phyloP scores from a whole-genome alignment of 2,888 invertebrate species.

The Carpatolechia fugitivella region DNA sequence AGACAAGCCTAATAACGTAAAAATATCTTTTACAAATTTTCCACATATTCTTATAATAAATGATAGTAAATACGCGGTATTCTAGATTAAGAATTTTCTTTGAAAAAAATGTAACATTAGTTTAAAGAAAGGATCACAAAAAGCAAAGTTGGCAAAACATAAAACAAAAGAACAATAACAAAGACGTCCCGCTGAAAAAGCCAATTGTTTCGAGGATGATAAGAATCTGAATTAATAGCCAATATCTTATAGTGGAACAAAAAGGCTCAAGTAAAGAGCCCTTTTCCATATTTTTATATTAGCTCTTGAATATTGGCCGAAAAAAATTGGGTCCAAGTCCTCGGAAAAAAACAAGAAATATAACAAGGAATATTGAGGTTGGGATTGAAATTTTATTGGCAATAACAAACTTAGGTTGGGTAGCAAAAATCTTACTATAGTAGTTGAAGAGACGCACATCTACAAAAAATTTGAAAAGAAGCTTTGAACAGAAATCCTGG shows the following conservation, averaged over 20 bases:
- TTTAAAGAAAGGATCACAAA: background rate
- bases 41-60: too few species aligned
- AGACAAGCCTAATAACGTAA: background rate
- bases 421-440: conserved; percentile 9
- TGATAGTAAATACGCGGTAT: too few species aligned
- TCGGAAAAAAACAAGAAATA: conserved; percentile 42
- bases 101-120: background rate
- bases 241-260: conserved; percentile 43
- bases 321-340: conserved; percentile 40
- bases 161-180: background rate
- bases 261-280: conserved; percentile 31
- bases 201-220: conserved; percentile 19
- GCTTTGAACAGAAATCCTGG: too few species aligned
- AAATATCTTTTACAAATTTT: too few species aligned
- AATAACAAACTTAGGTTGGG: conserved; percentile 17
- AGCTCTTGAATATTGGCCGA: conserved; percentile 50
- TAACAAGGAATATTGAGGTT: conserved; percentile 35
- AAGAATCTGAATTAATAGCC: conserved; percentile 30
- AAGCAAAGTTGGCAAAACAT: too few species aligned
- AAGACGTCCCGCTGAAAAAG: conserved; percentile 5
- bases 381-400: conserved; percentile 39
- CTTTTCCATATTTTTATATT: conserved; percentile 52
- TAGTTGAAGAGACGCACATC: background rate
- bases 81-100: too few species aligned
- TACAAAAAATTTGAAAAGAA: background rate